Percentiles rank a stretch among this genome's conserved stretches.
Evolutionary conservation across 1,140 invertebrate species (phyloP).

Genomic region (Diorhabda sublineata): DNA sequence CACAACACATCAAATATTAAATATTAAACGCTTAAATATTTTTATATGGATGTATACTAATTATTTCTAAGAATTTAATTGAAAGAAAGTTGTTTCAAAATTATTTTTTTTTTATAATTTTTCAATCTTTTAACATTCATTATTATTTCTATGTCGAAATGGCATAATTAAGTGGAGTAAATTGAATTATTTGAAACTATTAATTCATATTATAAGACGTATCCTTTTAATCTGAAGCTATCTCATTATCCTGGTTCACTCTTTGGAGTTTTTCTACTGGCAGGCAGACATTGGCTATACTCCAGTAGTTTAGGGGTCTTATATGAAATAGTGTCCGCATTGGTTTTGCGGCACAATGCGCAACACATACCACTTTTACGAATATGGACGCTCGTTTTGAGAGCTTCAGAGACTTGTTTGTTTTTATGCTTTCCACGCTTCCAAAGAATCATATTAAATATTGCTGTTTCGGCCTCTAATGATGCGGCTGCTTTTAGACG

Average conservation of each 20-base stretch:
- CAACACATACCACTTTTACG: conserved; percentile 6
- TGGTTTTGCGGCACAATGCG: conserved; percentile 21
- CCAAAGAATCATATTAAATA: background rate
- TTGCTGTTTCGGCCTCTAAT: background rate
- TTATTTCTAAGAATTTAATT: too few relatives aligned
- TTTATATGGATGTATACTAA: too few relatives aligned
- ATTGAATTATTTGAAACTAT: too few relatives aligned
- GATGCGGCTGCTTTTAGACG: too few relatives aligned
- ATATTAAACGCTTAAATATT: too few relatives aligned
- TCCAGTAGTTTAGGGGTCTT: conserved; percentile 14
- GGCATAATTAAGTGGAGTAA: too few relatives aligned
- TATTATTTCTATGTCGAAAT: too few relatives aligned
- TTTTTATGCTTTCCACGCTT: background rate
- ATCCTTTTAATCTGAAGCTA: background rate
- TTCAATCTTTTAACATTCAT: too few relatives aligned
- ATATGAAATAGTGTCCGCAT: conserved; percentile 19
- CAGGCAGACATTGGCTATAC: conserved; percentile 17
- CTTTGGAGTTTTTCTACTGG: background rate
- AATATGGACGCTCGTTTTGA: conserved; percentile 6
- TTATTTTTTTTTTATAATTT: too few relatives aligned
- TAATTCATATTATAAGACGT: too few relatives aligned
- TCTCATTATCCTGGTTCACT: background rate
- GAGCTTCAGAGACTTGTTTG: conserved; percentile 11
- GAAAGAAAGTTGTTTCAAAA: too few relatives aligned
- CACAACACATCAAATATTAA: too few relatives aligned